Evolutionary conservation across 2,888 invertebrate species (phyloP).

Genomic region (Cheilosia variabilis): DNA sequence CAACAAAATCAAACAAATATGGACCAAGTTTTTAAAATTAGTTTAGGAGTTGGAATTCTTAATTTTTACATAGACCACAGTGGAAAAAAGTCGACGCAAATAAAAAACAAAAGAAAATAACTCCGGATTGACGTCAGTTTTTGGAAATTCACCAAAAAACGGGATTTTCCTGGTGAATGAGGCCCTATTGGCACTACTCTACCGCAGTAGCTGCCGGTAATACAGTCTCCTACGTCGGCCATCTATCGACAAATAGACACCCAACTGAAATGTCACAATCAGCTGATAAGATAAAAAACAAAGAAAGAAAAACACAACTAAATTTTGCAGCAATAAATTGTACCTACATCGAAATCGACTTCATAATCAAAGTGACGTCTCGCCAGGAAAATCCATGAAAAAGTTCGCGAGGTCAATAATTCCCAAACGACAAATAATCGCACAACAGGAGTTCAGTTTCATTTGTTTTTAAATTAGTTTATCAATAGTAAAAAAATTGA

Average conservation of each 20-base stretch:
- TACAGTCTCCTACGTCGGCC: conserved; percentile 4
- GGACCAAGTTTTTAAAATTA: too few species aligned
- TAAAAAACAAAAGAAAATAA: too few species aligned
- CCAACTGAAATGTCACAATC: conserved; percentile 35
- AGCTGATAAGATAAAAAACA: conserved; percentile 49
- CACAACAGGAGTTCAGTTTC: background rate
- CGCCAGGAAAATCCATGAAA: background rate
- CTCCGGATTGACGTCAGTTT: too few species aligned
- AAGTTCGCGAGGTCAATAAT: conserved; percentile 50
- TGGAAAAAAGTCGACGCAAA: too few species aligned
- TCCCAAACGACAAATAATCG: conserved; percentile 8
- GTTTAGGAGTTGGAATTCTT: too few species aligned
- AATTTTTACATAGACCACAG: too few species aligned
- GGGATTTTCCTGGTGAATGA: too few species aligned
- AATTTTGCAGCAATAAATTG: background rate
- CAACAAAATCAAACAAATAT: too few species aligned
- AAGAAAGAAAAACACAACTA: conserved; percentile 16
- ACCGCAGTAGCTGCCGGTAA: background rate
- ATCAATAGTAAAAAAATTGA: conserved; percentile 40
- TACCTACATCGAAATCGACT: background rate
- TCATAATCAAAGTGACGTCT: conserved; percentile 39
- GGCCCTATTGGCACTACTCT: background rate
- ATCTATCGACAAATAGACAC: conserved; percentile 33
- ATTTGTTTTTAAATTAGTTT: background rate
- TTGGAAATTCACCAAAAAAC: too few species aligned